These are phyloP conservation scores for Hanleya hanleyi DNA, from an alignment of 2,888 invertebrate species.

Conservation along the genomic window DNA sequence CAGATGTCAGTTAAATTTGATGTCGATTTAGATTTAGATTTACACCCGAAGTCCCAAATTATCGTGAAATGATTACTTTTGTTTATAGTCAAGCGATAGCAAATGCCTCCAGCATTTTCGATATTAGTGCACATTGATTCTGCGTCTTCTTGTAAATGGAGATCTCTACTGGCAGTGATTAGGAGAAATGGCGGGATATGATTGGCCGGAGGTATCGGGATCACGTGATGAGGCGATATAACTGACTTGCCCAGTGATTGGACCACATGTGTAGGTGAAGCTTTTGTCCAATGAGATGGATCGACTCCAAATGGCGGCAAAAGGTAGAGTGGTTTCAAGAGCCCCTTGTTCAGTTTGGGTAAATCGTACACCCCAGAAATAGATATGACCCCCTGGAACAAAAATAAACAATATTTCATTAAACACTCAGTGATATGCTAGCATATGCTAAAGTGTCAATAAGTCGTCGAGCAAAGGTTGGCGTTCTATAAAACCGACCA, in stretches of 20 bases:
- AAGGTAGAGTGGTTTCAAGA: constrained; percentile 41
- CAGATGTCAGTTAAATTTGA: not conserved
- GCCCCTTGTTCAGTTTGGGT: constrained; percentile 24
- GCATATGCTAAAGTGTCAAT: too few species aligned
- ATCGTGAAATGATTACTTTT: constrained; percentile 49
- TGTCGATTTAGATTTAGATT: not conserved
- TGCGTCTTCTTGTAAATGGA: constrained; percentile 43
- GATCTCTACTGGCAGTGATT: constrained; percentile 45
- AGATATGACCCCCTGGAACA: constrained; percentile 53
- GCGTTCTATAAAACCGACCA: too few species aligned
- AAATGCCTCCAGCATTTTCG: constrained; percentile 24
- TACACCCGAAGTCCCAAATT: constrained; percentile 16
- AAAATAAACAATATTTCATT: too few species aligned
- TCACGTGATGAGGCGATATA: too few species aligned
- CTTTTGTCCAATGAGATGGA: constrained; percentile 32
- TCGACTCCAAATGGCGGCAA: constrained; percentile 47
- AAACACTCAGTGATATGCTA: too few species aligned
- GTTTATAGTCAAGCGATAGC: constrained; percentile 37
- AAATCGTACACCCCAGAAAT: constrained; percentile 52
- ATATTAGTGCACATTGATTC: constrained; percentile 34
- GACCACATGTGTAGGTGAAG: constrained; percentile 38
- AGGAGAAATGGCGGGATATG: constrained; percentile 37
- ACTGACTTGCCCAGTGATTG: constrained; percentile 4
- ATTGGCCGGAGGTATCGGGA: not conserved
- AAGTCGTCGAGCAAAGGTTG: too few species aligned